A percentile compares a stretch with the other conserved stretches of the same genome.
Conservation (phyloP, 2,888 invertebrate genomes). For the Marasmarcha lunaedactyla region DNA sequence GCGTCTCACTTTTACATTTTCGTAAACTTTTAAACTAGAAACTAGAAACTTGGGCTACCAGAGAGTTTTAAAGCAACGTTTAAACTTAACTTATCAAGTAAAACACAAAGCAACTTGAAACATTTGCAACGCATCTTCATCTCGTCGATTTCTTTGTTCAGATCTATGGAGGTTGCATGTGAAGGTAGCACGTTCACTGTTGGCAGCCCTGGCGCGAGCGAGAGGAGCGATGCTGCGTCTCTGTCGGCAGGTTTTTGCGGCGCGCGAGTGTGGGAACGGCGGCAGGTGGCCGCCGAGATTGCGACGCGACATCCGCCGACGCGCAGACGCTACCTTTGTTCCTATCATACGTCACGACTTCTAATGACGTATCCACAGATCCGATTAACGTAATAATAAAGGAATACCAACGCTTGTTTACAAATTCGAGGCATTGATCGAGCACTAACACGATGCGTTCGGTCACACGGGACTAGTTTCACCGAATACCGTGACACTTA, state of each 20-base stretch:
- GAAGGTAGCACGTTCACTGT: background rate
- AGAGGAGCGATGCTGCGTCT: constrained; percentile 39
- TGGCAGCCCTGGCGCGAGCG: constrained; percentile 48
- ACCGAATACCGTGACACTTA: constrained; percentile 6
- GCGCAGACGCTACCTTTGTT: constrained; percentile 67
- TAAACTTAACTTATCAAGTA: too few relatives aligned
- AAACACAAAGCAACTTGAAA: too few relatives aligned
- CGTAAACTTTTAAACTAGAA: too few relatives aligned
- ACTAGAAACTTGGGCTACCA: too few relatives aligned
- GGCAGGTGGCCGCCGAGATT: constrained; percentile 69
- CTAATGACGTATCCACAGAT: too few relatives aligned
- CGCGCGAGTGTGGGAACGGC: constrained; percentile 70
- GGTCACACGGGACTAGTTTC: constrained; percentile 17
- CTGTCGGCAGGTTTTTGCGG: constrained; percentile 54
- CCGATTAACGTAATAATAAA: constrained; percentile 1
- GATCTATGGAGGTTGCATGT: too few relatives aligned
- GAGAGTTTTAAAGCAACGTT: too few relatives aligned
- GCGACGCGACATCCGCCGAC: constrained; percentile 69
- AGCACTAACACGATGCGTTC: background rate
- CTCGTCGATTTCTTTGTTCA: too few relatives aligned
- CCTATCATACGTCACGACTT: constrained; percentile 38
- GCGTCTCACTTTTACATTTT: constrained; percentile 64
- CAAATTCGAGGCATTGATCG: constrained; percentile 28
- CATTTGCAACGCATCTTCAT: too few relatives aligned
- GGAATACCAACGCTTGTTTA: constrained; percentile 34